Evolutionary conservation across 2,888 invertebrate genomes (phyloP), one percentile per base, ranked within the genome.

Genomic region (Cecidostiba fungosa): DNA sequence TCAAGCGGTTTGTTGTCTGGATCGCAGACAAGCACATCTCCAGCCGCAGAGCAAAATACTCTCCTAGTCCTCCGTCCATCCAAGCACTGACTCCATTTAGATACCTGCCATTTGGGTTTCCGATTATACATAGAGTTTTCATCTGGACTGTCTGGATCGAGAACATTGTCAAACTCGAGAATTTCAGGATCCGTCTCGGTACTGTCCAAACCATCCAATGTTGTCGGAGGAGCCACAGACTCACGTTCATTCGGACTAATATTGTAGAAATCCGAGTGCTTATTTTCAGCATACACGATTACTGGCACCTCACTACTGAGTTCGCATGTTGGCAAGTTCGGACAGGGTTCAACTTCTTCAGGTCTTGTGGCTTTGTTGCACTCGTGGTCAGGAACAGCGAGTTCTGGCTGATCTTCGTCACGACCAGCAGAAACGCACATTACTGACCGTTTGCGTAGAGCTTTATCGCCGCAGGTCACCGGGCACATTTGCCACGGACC

Each of bases 401-500:
- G 95, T 89, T 97, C 96, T 89, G 95, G 94, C 90, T 96, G 95
- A 90, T 96, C 96, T 70, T 90, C 89, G 19, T 94, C 87, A 47
- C 88, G 89, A n/a, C 94, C 87, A 10, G 91, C 90, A 2, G 91
- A 91, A 8, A 96, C 96, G 91, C 97, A 97, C 95, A 97, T 96
- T 3, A 97, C 95, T 88, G 95, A 95, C 86, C 97, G 94, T 70
- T 95, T 94, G 84, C 96, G 95, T 86, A 95, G 94, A 19, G 95
- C 95, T 87, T 95, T 94, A 82, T 95, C 94, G n/a, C 94, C 95
- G 90, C 97, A 97, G 0, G 96, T 96, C 0, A 95, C 95, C 6
- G 96, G 95, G 92, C 98, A 98, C 85, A 96, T 95, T 90, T 97
- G 97, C 98, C 98, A 98, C 0, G 96, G 96, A 0, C 97, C 98